Conservation (phyloP, 2,113 vertebrate species). For the Microtus montanus region DNA sequence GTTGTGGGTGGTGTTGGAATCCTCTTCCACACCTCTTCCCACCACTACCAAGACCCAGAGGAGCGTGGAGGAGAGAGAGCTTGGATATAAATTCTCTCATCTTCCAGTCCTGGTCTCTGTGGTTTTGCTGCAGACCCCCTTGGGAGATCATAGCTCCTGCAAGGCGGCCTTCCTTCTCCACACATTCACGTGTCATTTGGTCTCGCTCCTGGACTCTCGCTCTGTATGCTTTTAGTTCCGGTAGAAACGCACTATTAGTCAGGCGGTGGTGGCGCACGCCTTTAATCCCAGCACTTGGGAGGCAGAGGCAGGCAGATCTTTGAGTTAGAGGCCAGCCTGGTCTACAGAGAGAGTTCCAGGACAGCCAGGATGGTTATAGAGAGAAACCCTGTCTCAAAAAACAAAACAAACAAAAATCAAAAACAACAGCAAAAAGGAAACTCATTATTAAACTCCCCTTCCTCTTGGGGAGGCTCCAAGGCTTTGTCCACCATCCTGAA, state of each 20-base stretch:
- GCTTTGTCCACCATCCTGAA: not conserved
- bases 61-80: not conserved
- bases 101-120: not conserved
- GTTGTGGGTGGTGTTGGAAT: too few relatives aligned
- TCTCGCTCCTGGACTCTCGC: not conserved
- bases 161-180: not conserved
- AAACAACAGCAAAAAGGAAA: not conserved
- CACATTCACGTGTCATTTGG: too few relatives aligned
- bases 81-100: rapidly evolving
- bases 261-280: rapidly evolving
- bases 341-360: not conserved
- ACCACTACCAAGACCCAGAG: not conserved
- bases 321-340: not conserved
- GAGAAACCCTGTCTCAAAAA: not conserved
- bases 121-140: not conserved
- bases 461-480: not conserved
- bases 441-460: not conserved
- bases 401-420: not conserved
- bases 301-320: not conserved
- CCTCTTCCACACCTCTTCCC: not conserved
- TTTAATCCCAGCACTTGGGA: not conserved
- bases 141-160: not conserved
- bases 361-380: not conserved
- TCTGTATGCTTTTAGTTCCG: not conserved
- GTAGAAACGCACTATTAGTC: not conserved